These are phyloP conservation scores for Salvelinus namaycush DNA, from an alignment of 2,113 vertebrate species.

Conservation along the genomic window DNA sequence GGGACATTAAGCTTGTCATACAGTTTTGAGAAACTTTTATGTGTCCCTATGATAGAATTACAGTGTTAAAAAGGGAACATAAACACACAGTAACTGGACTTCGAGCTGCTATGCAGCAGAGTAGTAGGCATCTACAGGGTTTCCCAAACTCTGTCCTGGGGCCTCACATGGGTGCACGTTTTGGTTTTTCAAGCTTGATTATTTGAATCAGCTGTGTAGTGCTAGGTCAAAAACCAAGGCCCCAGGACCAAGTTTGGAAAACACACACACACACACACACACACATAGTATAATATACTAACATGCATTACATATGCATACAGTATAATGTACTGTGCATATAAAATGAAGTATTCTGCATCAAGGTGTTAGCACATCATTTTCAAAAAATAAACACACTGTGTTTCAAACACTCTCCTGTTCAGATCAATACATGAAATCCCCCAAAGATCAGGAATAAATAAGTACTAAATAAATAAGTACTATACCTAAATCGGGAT, in stretches of 20 bases:
- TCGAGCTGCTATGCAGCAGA: no score
- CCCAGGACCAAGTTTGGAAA: no score
- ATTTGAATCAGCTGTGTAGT: no score
- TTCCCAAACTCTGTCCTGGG: no score
- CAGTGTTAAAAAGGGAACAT: no score
- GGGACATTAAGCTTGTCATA: background rate
- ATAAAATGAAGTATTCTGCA: conserved; percentile 14
- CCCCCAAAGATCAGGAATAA: conserved; percentile 39
- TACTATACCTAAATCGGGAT: conserved; percentile 55
- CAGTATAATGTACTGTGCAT: background rate
- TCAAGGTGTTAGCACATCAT: background rate
- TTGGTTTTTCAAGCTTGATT: background rate
- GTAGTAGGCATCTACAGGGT: no score
- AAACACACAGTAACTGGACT: no score
- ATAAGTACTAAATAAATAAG: conserved; percentile 14
- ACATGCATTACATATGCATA: background rate
- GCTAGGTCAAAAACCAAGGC: background rate
- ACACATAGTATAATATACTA: background rate
- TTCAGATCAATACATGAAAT: background rate
- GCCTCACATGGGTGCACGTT: background rate
- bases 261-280: background rate
- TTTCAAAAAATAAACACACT: background rate
- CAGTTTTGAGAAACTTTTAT: no score
- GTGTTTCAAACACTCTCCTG: background rate
- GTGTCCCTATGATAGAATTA: no score